phyloP scores from a whole-genome alignment of 1,140 invertebrate species.

The Drosophila micromelanica region DNA sequence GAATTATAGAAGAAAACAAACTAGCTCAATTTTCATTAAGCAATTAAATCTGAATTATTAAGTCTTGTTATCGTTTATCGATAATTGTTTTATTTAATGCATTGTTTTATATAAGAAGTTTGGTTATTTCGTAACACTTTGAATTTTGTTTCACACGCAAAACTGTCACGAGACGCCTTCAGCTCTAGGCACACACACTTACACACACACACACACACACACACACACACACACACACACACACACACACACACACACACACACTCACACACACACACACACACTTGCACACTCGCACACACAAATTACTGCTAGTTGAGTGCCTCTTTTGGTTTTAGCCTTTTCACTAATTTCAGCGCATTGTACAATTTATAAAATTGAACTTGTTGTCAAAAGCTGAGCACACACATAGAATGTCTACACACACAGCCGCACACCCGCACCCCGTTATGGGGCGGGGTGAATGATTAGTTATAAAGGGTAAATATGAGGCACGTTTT shows the following conservation, averaged over 20 bases:
- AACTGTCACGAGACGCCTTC: not conserved
- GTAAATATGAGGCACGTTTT: constrained; percentile 73
- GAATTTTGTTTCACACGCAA: not conserved
- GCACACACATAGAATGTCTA: constrained; percentile 3
- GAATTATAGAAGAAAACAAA: too few species aligned
- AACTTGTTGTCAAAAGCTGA: constrained; percentile 47
- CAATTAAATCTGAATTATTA: too few species aligned
- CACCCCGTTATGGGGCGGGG: not conserved
- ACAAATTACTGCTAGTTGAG: constrained; percentile 44
- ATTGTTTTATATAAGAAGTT: not conserved
- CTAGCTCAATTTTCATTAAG: too few species aligned
- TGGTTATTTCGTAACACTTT: too few species aligned
- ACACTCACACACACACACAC: constrained; percentile 26
- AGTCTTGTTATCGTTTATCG: not conserved
- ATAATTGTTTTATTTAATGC: not conserved
- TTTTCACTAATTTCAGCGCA: constrained; percentile 66
- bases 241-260: not conserved
- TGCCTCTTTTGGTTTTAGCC: constrained; percentile 52
- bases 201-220: not conserved
- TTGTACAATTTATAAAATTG: constrained; percentile 62
- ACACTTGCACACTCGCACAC: constrained; percentile 1
- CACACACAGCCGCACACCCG: constrained; percentile 20
- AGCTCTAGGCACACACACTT: constrained; percentile 7
- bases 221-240: constrained; percentile 6
- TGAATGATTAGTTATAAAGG: constrained; percentile 70